Conservation (phyloP, 2,797 vertebrate species). For the Leptoclinus maculatus region DNA sequence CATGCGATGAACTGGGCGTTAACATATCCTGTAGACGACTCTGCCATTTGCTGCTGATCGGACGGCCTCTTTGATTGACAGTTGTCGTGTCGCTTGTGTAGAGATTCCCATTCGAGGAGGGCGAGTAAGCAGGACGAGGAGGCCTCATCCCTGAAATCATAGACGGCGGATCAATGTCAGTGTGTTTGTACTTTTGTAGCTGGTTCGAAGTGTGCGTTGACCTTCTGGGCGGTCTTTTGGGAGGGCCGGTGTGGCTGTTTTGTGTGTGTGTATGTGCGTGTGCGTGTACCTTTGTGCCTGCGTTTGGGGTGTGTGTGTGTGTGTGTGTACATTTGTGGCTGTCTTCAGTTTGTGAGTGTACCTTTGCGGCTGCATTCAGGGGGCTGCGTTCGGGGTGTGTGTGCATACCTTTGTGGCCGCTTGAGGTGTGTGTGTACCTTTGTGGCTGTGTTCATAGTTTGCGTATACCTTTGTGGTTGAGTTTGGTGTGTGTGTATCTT, state of each 20-base stretch:
- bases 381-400: neutral
- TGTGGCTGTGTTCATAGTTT: conserved; percentile 8
- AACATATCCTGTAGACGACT: conserved; percentile 80
- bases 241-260: neutral
- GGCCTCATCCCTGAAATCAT: conserved; percentile 68
- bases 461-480: conserved; percentile 9
- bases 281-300: conserved; percentile 1
- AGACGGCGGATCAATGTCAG: neutral
- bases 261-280: neutral
- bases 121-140: conserved; percentile 74
- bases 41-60: conserved; percentile 57
- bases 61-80: conserved; percentile 54
- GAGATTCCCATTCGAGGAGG: conserved; percentile 79
- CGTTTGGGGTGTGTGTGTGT: neutral
- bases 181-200: conserved; percentile 36
- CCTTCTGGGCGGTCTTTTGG: neutral
- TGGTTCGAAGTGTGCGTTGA: conserved; percentile 20
- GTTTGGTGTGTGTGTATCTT: neutral
- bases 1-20: conserved; percentile 69
- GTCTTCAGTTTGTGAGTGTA: neutral
- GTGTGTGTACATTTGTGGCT: neutral
- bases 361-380: conserved; percentile 11
- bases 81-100: conserved; percentile 47
- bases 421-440: neutral
- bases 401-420: neutral